Evolutionary conservation across 2,797 vertebrate genomes (phyloP), one percentile per base, ranked within the genome.

Genomic region (Eidolon dupreanum): DNA sequence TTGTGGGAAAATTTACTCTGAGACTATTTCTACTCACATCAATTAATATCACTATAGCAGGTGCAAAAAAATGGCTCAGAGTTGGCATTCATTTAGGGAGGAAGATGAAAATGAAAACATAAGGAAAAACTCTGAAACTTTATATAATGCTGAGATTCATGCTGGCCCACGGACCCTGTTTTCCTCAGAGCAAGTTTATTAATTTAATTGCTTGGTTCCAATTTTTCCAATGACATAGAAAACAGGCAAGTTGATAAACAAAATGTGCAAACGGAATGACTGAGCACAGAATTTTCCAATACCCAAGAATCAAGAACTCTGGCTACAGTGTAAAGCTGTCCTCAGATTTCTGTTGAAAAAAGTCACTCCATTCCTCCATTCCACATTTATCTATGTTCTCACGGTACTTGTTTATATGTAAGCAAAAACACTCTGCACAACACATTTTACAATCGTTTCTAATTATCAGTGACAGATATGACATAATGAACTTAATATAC

Each of bases 21-120:
- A 92, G 73, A 38, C 65, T 13, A 46, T 91, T 90, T 91, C 51
- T 49, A 41, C 59, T 75, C 79, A 75, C n/a, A 77, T 55, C 68
- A 55, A 36, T 75, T 79, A 89, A 20, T 33, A 81, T 79, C 28
- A n/a, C 55, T 43, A 38, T 1, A 24, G 26, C 71, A 46, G 36
- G 10, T 26, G 5, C 7, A 49, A 49, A 49, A 38, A 77, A 75
- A 68, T 43, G 22, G 28, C 59, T 83, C 26, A 31, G 51, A 61
- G 43, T 0, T 57, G 63, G 28, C 57, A 68, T 53, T 79, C 15
- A 36, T 33, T 84, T 31, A 89, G 26, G 38, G 38, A 78, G 33
- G 8, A 11, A 66, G 43, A 46, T 19, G 41, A 87, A 84, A 63
- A 57, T 43, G 22, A 71, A 49, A 53, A 20, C 1, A 5, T 12